Evolutionary conservation across 2,888 invertebrate genomes (phyloP).

Genomic region (Pristionchus entomophagus): DNA sequence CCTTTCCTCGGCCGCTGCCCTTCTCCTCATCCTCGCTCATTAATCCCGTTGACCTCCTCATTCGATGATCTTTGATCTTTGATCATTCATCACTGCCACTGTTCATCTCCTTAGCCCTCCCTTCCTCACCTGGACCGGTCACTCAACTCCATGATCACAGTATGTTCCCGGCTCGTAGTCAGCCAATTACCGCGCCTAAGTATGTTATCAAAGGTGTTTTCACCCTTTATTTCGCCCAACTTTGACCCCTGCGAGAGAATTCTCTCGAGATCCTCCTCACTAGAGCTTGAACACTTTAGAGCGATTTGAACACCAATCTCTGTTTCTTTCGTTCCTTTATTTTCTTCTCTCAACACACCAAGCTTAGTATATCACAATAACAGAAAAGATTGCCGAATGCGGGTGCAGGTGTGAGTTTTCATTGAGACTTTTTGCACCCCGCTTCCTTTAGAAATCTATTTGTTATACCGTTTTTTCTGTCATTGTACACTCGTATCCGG

Average conservation of each 20-base stretch:
- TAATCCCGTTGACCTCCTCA: neutral
- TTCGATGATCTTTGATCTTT: neutral
- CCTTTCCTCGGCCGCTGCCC: neutral
- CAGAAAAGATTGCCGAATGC: neutral
- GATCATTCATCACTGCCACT: neutral
- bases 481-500: conserved; percentile 27
- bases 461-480: conserved; percentile 15
- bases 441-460: neutral
- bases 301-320: no score
- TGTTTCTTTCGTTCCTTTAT: neutral
- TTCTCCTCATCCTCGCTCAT: neutral
- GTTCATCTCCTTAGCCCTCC: no score
- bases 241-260: neutral
- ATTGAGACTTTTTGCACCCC: neutral
- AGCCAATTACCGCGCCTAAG: no score
- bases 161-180: no score
- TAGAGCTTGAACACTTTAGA: conserved; percentile 17
- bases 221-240: neutral
- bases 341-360: no score
- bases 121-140: conserved; percentile 8
- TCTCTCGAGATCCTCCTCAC: neutral
- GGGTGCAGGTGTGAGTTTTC: neutral
- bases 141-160: conserved; percentile 18
- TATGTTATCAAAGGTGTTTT: neutral
- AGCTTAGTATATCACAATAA: neutral